Conservation (phyloP, 2,113 vertebrate species). For the Sigmodon hispidus region DNA sequence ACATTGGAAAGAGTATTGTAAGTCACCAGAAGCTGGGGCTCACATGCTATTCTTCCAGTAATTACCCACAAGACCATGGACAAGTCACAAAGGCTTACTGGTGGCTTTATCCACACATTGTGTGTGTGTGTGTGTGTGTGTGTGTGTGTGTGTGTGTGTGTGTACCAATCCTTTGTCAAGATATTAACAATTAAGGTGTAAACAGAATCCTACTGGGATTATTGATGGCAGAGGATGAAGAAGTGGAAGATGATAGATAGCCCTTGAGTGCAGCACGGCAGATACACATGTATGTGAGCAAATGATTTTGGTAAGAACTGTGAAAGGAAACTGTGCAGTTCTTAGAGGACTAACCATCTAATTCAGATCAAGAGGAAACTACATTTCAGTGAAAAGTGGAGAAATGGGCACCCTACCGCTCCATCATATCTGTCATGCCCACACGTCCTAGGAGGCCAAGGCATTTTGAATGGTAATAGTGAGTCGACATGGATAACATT, state of each 20-base stretch:
- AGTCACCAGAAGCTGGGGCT: not conserved
- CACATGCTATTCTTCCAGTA: not conserved
- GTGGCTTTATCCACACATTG: not conserved
- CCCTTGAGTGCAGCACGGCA: not conserved
- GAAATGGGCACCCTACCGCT: not conserved
- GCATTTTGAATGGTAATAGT: too few relatives aligned
- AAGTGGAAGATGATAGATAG: rapidly evolving
- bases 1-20: not conserved
- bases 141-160: not conserved
- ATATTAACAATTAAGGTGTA: not conserved
- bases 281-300: not conserved
- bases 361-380: not conserved
- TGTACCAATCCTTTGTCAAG: not conserved
- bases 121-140: not conserved
- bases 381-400: not conserved
- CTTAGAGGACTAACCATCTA: not conserved
- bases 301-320: not conserved
- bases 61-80: not conserved
- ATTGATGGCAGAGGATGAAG: not conserved
- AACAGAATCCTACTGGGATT: not conserved
- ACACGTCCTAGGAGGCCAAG: not conserved
- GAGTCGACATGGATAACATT: not conserved
- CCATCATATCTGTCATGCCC: not conserved
- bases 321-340: not conserved
- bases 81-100: not conserved